Conservation (phyloP, 2,888 invertebrate genomes). For the Myopa tessellatipennis region DNA sequence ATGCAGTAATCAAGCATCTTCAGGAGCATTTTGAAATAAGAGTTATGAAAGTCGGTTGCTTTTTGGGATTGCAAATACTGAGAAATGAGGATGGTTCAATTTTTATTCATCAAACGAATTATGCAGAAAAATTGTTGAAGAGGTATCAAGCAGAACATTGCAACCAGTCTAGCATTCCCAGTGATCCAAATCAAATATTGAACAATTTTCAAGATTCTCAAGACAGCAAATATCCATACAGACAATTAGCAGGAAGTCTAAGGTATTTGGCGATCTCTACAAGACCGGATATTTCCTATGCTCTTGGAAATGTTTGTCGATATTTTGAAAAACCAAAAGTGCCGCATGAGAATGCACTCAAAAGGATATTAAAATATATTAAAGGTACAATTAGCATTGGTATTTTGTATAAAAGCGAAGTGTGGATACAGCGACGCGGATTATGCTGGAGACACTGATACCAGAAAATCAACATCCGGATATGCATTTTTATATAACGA, state of each 20-base stretch:
- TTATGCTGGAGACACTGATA: background rate
- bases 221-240: no score
- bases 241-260: no score
- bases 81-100: constrained; percentile 14
- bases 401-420: constrained; percentile 12
- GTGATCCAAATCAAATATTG: no score
- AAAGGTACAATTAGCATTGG: background rate
- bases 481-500: background rate
- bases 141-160: background rate
- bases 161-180: no score
- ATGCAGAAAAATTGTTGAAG: constrained; percentile 26
- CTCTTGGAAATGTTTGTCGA: no score
- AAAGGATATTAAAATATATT: no score
- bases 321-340: no score
- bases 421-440: constrained; percentile 7
- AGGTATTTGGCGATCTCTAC: no score
- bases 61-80: constrained; percentile 36
- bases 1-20: constrained; percentile 16
- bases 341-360: no score
- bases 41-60: constrained; percentile 24
- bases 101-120: constrained; percentile 23
- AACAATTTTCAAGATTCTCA: no score
- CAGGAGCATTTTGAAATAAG: constrained; percentile 27
- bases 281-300: no score
- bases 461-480: constrained; percentile 5